Percentiles rank a stretch among this genome's conserved stretches.
Conservation (phyloP, 1,140 invertebrate species). For the Oreohelix idahoensis region DNA sequence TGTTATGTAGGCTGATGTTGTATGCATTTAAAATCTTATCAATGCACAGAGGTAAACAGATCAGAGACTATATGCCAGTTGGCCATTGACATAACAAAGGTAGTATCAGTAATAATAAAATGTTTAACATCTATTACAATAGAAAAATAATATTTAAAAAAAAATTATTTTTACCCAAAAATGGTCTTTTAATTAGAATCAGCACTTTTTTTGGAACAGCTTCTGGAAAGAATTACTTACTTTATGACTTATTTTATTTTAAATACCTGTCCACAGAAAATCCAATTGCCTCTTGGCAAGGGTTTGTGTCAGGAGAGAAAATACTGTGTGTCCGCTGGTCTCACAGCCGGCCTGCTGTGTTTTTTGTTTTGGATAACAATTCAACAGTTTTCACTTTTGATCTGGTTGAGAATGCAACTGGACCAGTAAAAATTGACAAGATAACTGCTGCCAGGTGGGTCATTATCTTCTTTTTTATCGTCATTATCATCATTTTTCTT, state of each 20-base stretch:
- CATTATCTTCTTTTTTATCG: too few relatives aligned
- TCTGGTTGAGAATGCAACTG: slow-evolving; percentile 75
- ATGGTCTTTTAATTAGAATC: neutral
- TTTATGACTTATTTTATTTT: neutral
- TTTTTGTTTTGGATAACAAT: slow-evolving; percentile 77
- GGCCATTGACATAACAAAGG: too few relatives aligned
- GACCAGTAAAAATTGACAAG: slow-evolving; percentile 72
- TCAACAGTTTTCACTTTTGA: slow-evolving; percentile 78
- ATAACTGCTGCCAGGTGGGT: slow-evolving; percentile 70
- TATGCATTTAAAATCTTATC: too few relatives aligned
- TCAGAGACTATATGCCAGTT: too few relatives aligned
- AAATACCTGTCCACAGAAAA: slow-evolving; percentile 69
- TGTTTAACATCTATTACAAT: too few relatives aligned
- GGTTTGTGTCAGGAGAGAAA: slow-evolving; percentile 63
- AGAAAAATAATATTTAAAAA: too few relatives aligned
- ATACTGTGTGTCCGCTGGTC: slow-evolving; percentile 77
- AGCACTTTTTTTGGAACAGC: neutral
- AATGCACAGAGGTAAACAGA: too few relatives aligned
- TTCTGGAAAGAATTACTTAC: neutral
- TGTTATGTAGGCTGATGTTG: too few relatives aligned
- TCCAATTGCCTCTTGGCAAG: slow-evolving; percentile 75
- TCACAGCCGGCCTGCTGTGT: slow-evolving; percentile 76
- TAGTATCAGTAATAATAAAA: too few relatives aligned
- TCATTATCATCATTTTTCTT: too few relatives aligned
- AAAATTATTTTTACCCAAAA: too few relatives aligned